phyloP scores from a whole-genome alignment of 2,888 invertebrate genomes.

The Flexamia atlantica region DNA sequence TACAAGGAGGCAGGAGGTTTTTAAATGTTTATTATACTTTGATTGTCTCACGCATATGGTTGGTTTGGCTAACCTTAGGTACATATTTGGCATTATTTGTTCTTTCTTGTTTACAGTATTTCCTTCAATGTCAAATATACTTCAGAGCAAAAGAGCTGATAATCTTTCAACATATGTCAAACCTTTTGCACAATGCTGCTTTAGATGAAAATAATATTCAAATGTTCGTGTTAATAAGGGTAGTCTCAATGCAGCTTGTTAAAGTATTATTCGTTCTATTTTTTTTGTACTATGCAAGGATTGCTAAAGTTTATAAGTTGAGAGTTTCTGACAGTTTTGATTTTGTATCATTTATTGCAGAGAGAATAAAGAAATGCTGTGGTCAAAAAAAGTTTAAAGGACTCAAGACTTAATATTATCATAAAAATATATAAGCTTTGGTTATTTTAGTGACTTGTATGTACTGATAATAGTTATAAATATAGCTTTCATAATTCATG shows the following conservation, averaged over 20 bases:
- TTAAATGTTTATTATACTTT: constrained; percentile 8
- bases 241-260: not conserved
- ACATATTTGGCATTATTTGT: not conserved
- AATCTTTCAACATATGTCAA: not conserved
- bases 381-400: not conserved
- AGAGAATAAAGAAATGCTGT: constrained; percentile 2
- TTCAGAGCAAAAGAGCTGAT: not conserved
- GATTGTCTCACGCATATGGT: not conserved
- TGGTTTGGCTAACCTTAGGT: not conserved
- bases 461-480: not conserved
- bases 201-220: not conserved
- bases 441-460: too few species aligned
- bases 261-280: not conserved
- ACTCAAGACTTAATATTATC: not conserved
- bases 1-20: constrained; percentile 15
- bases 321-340: not conserved
- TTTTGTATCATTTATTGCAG: not conserved
- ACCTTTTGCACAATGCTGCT: not conserved
- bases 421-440: not conserved
- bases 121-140: not conserved
- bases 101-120: not conserved
- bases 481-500: too few species aligned
- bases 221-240: not conserved
- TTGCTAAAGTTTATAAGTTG: not conserved
- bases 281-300: not conserved